Base-by-base conservation (phyloP, 2,888 invertebrate species). In the Lymantria dispar region DNA sequence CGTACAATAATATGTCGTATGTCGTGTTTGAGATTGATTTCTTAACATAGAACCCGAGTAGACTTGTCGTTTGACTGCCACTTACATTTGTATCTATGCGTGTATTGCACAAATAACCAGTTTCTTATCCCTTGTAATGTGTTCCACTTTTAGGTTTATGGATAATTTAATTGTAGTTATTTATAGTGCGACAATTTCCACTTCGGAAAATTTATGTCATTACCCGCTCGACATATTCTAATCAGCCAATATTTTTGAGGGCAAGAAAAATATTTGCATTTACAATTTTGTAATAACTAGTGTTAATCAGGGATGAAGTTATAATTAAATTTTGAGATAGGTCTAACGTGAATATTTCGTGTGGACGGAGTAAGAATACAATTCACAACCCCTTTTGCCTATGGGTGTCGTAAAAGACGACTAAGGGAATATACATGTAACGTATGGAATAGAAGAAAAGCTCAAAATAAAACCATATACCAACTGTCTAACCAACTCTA, bases 171-270 rank as follows among this genome's bases (percentile, higher is more conserved):
- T 29, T 43, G 50, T 22, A 47, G 46, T 30, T 38, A 38, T 38
- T 38, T 43, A 38, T 13, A 39, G 11, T 50, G 43, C 36, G 13
- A 48, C 45, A 56, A 47, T 64, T 64, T 58, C 59, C 62, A 62
- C 60, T 50, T 59, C 52, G 74, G 74, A 76, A 76, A 74, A 71
- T 73, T 71, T 76, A 66, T 73, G 51, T 54, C 54, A 43, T 47
- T 57, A 5, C 59, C 69, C 59, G 22, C 3, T 22, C 5, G 22
- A 5, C 5, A 22, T 22, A 22, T 22, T 5, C 3, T 22, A 22
- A 22, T 22, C 22, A 22, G 22, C 5, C 52, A 65, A 73, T 74
- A 61, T 54, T 71, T 66, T 69, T 72, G 70, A 75, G 69, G 73
- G 62, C 74, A 75, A 33, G 33, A 1, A 33, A 22, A 22, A 33